Percentiles rank a stretch among this genome's conserved stretches.
Evolutionary conservation across 2,113 vertebrate genomes (phyloP).

Genomic region (Vombatus ursinus): DNA sequence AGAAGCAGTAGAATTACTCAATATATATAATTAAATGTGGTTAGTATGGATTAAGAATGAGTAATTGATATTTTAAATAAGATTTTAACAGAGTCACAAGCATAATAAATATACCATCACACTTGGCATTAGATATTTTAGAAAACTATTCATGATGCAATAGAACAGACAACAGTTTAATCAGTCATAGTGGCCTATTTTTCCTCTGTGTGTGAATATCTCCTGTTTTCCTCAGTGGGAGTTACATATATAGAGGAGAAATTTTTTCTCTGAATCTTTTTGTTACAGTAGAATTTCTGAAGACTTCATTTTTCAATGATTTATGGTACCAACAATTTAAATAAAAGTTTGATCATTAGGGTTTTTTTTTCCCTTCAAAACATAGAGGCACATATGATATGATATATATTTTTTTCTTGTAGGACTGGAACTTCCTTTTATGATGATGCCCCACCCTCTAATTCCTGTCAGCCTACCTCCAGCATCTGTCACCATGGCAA

Average conservation of each 20-base stretch:
- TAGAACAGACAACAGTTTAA: constrained; percentile 22
- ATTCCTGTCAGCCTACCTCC: constrained; percentile 99
- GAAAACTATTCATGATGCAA: background rate
- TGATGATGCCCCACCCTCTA: constrained; percentile 99
- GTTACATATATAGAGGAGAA: constrained; percentile 16
- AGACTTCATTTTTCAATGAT: constrained; percentile 44
- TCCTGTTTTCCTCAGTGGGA: constrained; percentile 27
- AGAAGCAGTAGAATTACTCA: constrained; percentile 32
- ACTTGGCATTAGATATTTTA: constrained; percentile 47
- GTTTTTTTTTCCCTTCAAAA: constrained; percentile 6
- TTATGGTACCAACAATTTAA: constrained; percentile 51
- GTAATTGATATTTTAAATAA: constrained; percentile 61
- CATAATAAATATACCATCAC: constrained; percentile 45
- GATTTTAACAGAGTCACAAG: constrained; percentile 57
- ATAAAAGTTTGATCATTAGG: constrained; percentile 13
- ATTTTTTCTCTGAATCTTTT: constrained; percentile 21
- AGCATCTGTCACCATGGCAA: constrained; percentile 99
- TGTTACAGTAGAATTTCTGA: constrained; percentile 46
- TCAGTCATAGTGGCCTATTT: constrained; percentile 55
- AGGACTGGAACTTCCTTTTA: constrained; percentile 99
- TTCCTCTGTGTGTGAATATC: constrained; percentile 57
- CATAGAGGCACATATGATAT: constrained; percentile 9
- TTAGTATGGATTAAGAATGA: constrained; percentile 54
- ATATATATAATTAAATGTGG: constrained; percentile 51
- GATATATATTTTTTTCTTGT: constrained; percentile 18